These are phyloP conservation scores for Melanotaenia trifasciata DNA, from an alignment of 2,797 vertebrate species.

Conservation along the genomic window DNA sequence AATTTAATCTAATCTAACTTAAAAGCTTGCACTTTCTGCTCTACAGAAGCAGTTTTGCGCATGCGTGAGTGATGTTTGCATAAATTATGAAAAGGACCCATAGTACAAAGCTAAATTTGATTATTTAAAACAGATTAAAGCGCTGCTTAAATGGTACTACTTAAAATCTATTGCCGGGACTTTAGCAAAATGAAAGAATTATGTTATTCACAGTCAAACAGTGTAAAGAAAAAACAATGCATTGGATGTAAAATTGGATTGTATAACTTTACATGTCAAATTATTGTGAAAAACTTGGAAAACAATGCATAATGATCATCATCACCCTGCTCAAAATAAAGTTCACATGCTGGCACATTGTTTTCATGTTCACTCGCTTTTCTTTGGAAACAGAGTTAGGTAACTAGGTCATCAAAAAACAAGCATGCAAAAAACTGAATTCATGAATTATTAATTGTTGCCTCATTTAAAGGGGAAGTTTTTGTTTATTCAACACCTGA, in stretches of 20 bases:
- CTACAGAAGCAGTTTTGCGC: too few species aligned
- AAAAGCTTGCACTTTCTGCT: too few species aligned
- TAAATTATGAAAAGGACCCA: too few species aligned
- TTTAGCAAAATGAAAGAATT: background rate
- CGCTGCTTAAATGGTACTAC: background rate
- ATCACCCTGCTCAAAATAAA: conserved; percentile 8
- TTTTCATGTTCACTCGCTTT: conserved; percentile 1
- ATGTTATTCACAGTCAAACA: background rate
- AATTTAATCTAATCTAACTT: too few species aligned
- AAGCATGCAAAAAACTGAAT: conserved; percentile 41
- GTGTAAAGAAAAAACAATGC: background rate
- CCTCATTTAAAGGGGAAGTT: conserved; percentile 59
- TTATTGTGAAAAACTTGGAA: background rate
- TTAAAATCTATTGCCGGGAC: too few species aligned
- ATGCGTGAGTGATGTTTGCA: too few species aligned
- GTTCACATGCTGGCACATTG: conserved; percentile 26
- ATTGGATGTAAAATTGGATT: background rate
- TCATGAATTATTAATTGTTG: conserved; percentile 67
- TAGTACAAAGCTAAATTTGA: too few species aligned
- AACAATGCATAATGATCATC: background rate
- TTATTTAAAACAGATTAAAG: background rate
- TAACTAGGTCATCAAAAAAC: conserved; percentile 64
- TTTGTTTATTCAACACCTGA: conserved; percentile 65
- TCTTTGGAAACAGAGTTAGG: conserved; percentile 51
- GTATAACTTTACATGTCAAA: background rate